Conservation (phyloP, 2,888 invertebrate species). For the Nomada fucata region DNA sequence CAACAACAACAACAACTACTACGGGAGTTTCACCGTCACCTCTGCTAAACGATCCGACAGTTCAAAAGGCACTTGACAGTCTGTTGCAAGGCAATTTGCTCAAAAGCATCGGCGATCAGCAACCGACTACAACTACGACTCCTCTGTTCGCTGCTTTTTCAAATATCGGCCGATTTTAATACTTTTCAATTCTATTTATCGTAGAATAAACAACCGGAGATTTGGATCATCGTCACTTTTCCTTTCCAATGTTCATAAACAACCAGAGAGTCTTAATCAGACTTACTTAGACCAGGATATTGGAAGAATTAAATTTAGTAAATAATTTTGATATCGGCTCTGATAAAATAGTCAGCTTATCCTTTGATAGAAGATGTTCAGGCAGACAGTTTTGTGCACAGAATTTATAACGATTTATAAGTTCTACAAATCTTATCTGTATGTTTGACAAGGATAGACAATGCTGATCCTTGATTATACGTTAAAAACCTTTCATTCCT, state of each 20-base stretch:
- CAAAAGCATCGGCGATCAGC: conserved; percentile 84
- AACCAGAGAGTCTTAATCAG: conserved; percentile 10
- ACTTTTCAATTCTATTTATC: conserved; percentile 27
- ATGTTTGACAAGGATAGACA: conserved; percentile 24
- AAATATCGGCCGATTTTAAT: conserved; percentile 82
- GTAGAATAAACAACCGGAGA: conserved; percentile 9
- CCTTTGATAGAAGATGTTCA: background rate
- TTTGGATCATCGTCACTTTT: conserved; percentile 16
- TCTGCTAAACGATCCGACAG: conserved; percentile 90
- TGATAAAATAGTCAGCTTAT: conserved; percentile 28
- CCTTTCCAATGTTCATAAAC: conserved; percentile 13
- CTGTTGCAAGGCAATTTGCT: conserved; percentile 86
- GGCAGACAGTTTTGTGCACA: conserved; percentile 25
- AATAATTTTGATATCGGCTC: conserved; percentile 36
- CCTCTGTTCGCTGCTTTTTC: conserved; percentile 83
- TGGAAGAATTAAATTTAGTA: conserved; percentile 9
- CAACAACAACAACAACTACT: conserved; percentile 74
- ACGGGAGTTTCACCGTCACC: conserved; percentile 84
- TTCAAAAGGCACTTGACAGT: conserved; percentile 92
- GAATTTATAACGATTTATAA: conserved; percentile 44
- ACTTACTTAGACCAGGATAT: background rate
- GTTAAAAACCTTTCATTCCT: conserved; percentile 22
- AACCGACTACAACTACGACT: conserved; percentile 72
- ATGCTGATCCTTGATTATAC: conserved; percentile 25
- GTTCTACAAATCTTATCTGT: conserved; percentile 29